A percentile compares a stretch with the other conserved stretches of the same genome.
These are phyloP conservation scores for Phocides pigmalion DNA, from an alignment of 1,140 invertebrate genomes.

Conservation along the genomic window DNA sequence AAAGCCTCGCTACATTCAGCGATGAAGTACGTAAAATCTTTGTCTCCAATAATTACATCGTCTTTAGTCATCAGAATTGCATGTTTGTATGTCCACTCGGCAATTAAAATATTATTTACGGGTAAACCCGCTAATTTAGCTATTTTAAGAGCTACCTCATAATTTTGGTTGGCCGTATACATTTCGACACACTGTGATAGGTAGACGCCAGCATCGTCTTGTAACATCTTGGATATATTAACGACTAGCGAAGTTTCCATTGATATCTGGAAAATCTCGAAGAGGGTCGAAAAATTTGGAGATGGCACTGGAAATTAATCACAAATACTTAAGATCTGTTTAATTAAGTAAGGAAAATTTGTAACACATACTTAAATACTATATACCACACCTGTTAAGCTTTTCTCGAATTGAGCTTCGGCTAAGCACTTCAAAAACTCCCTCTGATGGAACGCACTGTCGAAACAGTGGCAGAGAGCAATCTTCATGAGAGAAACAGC, in stretches of 20 bases:
- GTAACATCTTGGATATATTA: slow-evolving; percentile 67
- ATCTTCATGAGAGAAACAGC: slow-evolving; percentile 83
- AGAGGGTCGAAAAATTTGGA: slow-evolving; percentile 82
- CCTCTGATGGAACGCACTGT: slow-evolving; percentile 84
- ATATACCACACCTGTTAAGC: slow-evolving; percentile 78
- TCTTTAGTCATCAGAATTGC: slow-evolving; percentile 54
- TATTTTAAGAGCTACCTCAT: slow-evolving; percentile 84
- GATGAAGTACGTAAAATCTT: slow-evolving; percentile 82
- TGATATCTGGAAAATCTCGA: slow-evolving; percentile 82
- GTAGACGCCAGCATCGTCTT: slow-evolving; percentile 59
- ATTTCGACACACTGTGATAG: slow-evolving; percentile 80
- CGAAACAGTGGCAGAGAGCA: slow-evolving; percentile 82
- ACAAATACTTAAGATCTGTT: slow-evolving; percentile 2
- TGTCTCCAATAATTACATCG: slow-evolving; percentile 57
- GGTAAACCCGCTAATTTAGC: slow-evolving; percentile 80
- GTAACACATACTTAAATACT: too few relatives aligned
- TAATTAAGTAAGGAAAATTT: too few relatives aligned
- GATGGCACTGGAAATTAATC: slow-evolving; percentile 64
- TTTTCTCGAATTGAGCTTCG: slow-evolving; percentile 80
- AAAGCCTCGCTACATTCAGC: slow-evolving; percentile 84
- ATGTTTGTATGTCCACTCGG: slow-evolving; percentile 81
- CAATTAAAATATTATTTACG: slow-evolving; percentile 80
- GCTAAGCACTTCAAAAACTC: slow-evolving; percentile 83
- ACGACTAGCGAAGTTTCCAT: slow-evolving; percentile 70
- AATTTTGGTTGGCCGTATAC: slow-evolving; percentile 80